Conservation (phyloP, 1,140 invertebrate species). For the Nephila pilipes region DNA sequence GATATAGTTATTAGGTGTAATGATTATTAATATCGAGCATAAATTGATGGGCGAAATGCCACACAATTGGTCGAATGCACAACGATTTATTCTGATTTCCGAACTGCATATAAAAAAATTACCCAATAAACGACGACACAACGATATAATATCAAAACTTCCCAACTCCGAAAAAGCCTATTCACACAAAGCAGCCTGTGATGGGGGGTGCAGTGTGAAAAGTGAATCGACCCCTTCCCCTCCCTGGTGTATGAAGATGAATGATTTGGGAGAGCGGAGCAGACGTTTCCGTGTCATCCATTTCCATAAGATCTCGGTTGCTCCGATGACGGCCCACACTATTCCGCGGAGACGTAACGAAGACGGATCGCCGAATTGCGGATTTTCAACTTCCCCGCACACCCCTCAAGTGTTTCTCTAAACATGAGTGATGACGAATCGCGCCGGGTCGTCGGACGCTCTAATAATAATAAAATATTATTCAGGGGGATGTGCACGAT, state of each 20-base stretch:
- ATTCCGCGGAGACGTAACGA: conserved; percentile 64
- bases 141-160: no score
- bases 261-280: conserved; percentile 49
- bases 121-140: no score
- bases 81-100: no score
- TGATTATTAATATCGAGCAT: no score
- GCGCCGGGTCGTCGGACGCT: conserved; percentile 45
- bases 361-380: conserved; percentile 69
- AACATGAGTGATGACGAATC: conserved; percentile 74
- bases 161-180: not conserved
- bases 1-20: no score
- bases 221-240: conserved; percentile 34
- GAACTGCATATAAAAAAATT: no score
- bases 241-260: conserved; percentile 59
- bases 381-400: conserved; percentile 57
- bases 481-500: not conserved
- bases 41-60: no score
- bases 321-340: conserved; percentile 30
- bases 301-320: conserved; percentile 37
- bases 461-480: conserved; percentile 45
- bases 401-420: conserved; percentile 69
- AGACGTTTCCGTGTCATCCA: conserved; percentile 71
- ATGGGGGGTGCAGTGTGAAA: conserved; percentile 31
- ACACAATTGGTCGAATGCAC: no score
- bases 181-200: not conserved